phyloP scores from a whole-genome alignment of 2,113 vertebrate species.

The Oplegnathus fasciatus region DNA sequence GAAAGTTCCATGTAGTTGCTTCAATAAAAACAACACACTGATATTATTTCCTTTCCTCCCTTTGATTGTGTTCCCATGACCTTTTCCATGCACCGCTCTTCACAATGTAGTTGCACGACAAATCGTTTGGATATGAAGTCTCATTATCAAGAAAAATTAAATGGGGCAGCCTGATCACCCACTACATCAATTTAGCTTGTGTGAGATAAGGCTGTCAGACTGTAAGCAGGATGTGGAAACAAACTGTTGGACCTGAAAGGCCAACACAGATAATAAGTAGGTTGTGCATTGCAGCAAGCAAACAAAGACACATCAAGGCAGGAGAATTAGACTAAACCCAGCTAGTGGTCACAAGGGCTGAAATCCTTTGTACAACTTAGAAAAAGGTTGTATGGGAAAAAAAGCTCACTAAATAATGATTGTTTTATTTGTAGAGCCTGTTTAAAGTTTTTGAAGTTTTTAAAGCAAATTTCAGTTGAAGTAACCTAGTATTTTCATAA shows the following conservation, averaged over 20 bases:
- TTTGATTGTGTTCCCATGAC: conserved; percentile 1
- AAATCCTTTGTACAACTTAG: neutral
- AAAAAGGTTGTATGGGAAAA: neutral
- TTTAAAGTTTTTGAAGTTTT: too few species aligned
- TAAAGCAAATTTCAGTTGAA: neutral
- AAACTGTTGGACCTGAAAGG: conserved; percentile 31
- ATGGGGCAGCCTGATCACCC: conserved; percentile 26
- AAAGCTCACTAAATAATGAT: neutral
- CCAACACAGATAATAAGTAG: conserved; percentile 29
- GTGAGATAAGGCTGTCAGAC: conserved; percentile 21
- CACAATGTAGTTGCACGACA: neutral
- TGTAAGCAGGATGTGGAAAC: conserved; percentile 12
- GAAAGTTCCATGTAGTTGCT: too few species aligned
- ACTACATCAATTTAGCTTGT: conserved; percentile 35
- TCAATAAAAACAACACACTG: conserved; percentile 9
- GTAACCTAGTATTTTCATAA: neutral
- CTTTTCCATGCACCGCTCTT: conserved; percentile 9
- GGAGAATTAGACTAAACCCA: neutral
- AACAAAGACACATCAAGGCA: conserved; percentile 14
- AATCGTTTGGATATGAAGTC: conserved; percentile 6
- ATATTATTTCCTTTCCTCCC: neutral
- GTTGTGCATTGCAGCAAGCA: conserved; percentile 7
- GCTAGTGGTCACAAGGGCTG: neutral
- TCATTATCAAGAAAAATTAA: conserved; percentile 15
- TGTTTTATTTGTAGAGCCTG: neutral